Base-by-base conservation (phyloP, 2,113 vertebrate species). In the Cyanoliseus patagonus region DNA sequence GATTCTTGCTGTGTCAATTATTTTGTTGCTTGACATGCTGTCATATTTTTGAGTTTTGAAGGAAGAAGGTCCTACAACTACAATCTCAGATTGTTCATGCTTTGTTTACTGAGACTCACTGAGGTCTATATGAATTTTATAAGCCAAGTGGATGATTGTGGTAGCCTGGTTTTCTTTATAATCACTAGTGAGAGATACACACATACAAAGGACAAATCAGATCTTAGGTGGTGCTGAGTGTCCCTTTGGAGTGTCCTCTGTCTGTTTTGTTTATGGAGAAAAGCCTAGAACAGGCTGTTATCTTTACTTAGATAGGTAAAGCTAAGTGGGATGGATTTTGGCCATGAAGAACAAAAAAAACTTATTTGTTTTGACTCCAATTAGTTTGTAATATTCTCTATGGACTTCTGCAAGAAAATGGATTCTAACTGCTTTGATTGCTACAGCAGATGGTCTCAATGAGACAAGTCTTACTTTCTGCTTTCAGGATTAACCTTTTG, bases 391-490 rank as follows among this genome's bases (percentile, higher is more conserved):
- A 61, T 92, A 72, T 55, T 94, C 93, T 96, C 93, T 87, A 3
- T 30, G 81, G 91, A 47, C 30, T 89, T 49, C 52, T 85, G 74
- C 66, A 95, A 79, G 69, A 35, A 87, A 96, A 95, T 84, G 49
- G 31, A 72, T 94, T 95, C 66, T 86, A 82, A 89, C 81, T 89
- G 62, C 66, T 95, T 94, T 92, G 91, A 63, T 83, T 81, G 81
- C 81, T 92, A 37, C 18, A 87, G 63, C 81, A 95, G 95, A 91
- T 84, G 81, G 93, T 92, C 57, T 95, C 39, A 82, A 5, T 73
- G 51, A 89, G 39, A 37, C 47, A 83, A 81, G 39, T 69, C 73
- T 87, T 92, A 75, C 25, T 95, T 96, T 89, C 61, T 86, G 1
- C 83, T 46, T 92, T 89, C 41, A 57, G 25, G 27, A 28, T 84